Conservation (phyloP, 2,888 invertebrate genomes). For the Bhutanitis thaidina region DNA sequence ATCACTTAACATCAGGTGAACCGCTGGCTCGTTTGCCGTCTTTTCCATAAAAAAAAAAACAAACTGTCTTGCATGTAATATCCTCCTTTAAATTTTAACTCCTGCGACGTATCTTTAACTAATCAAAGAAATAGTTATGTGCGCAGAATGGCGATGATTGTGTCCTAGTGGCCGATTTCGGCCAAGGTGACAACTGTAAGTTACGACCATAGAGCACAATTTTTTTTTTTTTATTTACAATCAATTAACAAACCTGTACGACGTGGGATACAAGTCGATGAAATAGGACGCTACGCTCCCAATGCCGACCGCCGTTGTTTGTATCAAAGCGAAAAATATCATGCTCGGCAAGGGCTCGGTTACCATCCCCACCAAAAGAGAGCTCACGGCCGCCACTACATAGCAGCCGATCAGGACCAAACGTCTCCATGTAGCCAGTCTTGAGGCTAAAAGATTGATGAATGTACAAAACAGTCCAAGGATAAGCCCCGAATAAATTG, state of each 20-base stretch:
- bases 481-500: conserved; percentile 79
- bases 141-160: no score
- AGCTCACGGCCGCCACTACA: conserved; percentile 69
- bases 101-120: no score
- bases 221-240: no score
- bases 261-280: conserved; percentile 53
- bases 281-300: conserved; percentile 47
- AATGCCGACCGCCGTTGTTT: conserved; percentile 38
- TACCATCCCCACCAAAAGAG: conserved; percentile 69
- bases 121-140: no score
- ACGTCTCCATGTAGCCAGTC: conserved; percentile 71
- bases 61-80: no score
- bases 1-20: no score
- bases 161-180: no score
- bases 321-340: conserved; percentile 44
- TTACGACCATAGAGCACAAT: no score
- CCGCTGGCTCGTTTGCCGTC: no score
- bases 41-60: no score
- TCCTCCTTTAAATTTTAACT: no score
- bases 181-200: no score
- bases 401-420: conserved; percentile 59
- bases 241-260: conserved; percentile 39
- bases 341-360: conserved; percentile 40
- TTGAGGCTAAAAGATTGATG: conserved; percentile 63
- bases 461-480: conserved; percentile 79